Evolutionary conservation across 1,140 invertebrate genomes (phyloP).

Genomic region (Penaeus vannamei): DNA sequence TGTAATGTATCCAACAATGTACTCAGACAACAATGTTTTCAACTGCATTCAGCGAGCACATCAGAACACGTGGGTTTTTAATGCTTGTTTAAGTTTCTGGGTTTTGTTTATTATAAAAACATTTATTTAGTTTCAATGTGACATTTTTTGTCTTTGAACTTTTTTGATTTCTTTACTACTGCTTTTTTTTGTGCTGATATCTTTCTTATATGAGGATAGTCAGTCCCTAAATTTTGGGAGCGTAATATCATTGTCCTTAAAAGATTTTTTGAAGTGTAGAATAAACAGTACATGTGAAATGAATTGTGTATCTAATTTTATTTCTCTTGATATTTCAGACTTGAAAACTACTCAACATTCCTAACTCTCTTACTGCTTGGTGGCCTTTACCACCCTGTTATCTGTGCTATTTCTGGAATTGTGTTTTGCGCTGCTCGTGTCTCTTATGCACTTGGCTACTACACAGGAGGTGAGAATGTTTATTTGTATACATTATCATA

Average conservation of each 20-base stretch:
- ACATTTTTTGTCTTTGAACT: too few species aligned
- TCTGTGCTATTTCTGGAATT: slow-evolving; percentile 11
- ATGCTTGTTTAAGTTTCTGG: background rate
- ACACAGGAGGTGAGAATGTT: slow-evolving; percentile 43
- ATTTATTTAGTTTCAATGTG: background rate
- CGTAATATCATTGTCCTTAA: background rate
- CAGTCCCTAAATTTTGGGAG: too few species aligned
- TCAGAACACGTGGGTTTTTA: background rate
- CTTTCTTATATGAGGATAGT: too few species aligned
- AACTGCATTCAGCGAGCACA: slow-evolving; percentile 8
- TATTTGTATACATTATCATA: background rate
- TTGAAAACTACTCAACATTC: slow-evolving; percentile 52
- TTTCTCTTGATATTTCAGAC: background rate
- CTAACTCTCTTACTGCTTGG: slow-evolving; percentile 43
- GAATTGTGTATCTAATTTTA: background rate
- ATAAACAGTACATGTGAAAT: background rate
- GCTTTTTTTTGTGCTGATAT: too few species aligned
- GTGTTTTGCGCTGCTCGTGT: slow-evolving; percentile 52
- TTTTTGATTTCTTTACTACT: too few species aligned
- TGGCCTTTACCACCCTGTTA: slow-evolving; percentile 40
- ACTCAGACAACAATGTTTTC: background rate
- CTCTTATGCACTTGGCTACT: slow-evolving; percentile 48
- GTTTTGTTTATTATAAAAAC: background rate
- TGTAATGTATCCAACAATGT: background rate
- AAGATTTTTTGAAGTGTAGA: background rate